Percentiles rank a stretch among this genome's conserved stretches.
Evolutionary conservation across 1,140 invertebrate genomes (phyloP).

Genomic region (Patella vulgata): DNA sequence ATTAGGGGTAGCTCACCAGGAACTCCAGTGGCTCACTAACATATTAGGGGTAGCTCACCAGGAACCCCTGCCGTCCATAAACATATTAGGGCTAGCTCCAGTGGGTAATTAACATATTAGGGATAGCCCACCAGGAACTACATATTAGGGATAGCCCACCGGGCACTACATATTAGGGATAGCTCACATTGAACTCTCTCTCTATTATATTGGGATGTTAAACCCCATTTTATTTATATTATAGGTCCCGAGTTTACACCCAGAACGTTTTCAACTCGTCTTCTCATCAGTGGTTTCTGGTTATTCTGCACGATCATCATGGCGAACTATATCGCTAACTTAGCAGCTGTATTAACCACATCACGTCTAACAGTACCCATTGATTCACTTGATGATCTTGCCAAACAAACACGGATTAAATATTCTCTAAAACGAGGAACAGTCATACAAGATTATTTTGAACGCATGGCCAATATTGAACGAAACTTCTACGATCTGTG

Average conservation of each 20-base stretch:
- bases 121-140: too few relatives aligned
- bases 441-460: constrained; percentile 31
- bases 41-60: too few relatives aligned
- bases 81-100: too few relatives aligned
- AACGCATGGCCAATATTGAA: constrained; percentile 39
- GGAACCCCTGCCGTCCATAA: too few relatives aligned
- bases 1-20: too few relatives aligned
- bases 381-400: constrained; percentile 74
- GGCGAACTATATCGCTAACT: constrained; percentile 71
- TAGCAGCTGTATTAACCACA: constrained; percentile 48
- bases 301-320: constrained; percentile 92
- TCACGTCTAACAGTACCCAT: constrained; percentile 22
- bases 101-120: too few relatives aligned
- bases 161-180: too few relatives aligned
- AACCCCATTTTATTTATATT: constrained; percentile 7
- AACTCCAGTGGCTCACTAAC: too few relatives aligned
- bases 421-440: constrained; percentile 36
- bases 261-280: constrained; percentile 83
- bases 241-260: constrained; percentile 70
- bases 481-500: constrained; percentile 38
- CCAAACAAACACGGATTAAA: constrained; percentile 83
- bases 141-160: too few relatives aligned
- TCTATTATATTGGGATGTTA: too few relatives aligned
- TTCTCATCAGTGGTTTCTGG: constrained; percentile 91
- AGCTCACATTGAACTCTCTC: too few relatives aligned